A percentile compares a stretch with the other conserved stretches of the same genome.
Evolutionary conservation across 2,113 vertebrate genomes (phyloP).

Genomic region (Microcebus ravelobensis): DNA sequence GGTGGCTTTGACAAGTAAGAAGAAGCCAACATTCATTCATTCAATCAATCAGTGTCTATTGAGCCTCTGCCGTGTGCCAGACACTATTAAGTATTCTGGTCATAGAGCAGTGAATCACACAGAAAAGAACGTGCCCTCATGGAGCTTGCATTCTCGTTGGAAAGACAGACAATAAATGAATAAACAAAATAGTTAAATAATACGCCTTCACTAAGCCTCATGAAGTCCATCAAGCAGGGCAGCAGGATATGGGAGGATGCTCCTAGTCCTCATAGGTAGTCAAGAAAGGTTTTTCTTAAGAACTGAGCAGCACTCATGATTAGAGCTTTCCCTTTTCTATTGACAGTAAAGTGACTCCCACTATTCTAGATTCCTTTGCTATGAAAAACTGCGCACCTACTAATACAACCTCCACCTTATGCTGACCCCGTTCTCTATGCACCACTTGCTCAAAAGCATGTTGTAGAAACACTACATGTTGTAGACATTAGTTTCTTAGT

Average conservation of each 20-base stretch:
- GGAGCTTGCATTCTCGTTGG: neutral
- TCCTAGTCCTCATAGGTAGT: no score
- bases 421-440: neutral
- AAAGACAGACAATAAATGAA: neutral
- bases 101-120: neutral
- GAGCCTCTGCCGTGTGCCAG: neutral
- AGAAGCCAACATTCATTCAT: neutral
- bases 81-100: neutral
- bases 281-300: neutral
- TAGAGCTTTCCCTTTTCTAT: neutral
- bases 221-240: neutral
- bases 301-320: neutral
- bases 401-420: neutral
- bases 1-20: neutral
- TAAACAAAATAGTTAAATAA: neutral
- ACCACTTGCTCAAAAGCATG: neutral
- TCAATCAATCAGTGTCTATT: neutral
- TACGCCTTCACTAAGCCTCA: neutral
- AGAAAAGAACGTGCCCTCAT: neutral
- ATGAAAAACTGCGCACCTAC: neutral
- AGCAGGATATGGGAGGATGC: neutral
- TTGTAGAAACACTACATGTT: neutral
- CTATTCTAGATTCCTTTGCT: neutral
- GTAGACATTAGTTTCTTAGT: slow-evolving; percentile 73
- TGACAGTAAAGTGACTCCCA: neutral